Percentiles rank a stretch among this genome's conserved stretches.
phyloP scores from a whole-genome alignment of 2,113 vertebrate species.

The Chionis minor region DNA sequence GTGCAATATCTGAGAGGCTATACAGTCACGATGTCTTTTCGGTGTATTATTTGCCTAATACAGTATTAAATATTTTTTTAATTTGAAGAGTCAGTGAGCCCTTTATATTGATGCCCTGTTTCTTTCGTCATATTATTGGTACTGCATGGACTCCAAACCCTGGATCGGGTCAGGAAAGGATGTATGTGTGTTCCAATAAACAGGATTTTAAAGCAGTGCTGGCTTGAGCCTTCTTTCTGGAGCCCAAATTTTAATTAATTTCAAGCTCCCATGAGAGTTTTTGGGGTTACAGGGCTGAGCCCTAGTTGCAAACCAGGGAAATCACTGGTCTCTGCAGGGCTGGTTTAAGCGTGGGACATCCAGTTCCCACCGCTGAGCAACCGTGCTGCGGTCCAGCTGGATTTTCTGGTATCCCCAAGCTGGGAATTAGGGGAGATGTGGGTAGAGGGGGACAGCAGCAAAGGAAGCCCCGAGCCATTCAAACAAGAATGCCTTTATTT shows the following conservation, averaged over 20 bases:
- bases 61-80: conserved; percentile 69
- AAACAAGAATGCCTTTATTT: conserved; percentile 93
- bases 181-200: conserved; percentile 77
- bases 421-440: background rate
- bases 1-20: conserved; percentile 73
- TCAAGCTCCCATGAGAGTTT: background rate
- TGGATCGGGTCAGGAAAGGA: conserved; percentile 62
- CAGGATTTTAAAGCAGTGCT: conserved; percentile 71
- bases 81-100: conserved; percentile 69
- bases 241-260: background rate
- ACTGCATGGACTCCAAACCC: conserved; percentile 72
- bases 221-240: conserved; percentile 37
- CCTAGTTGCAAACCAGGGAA: background rate
- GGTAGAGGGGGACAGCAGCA: accelerated
- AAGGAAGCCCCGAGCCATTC: conserved; percentile 31
- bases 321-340: background rate
- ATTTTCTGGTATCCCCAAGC: background rate
- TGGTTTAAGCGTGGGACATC: background rate
- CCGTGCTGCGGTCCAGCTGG: background rate
- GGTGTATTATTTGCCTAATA: conserved; percentile 59
- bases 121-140: conserved; percentile 65
- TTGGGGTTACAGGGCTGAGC: background rate
- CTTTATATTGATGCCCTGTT: conserved; percentile 57
- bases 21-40: conserved; percentile 61
- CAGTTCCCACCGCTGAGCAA: background rate